A percentile compares a stretch with the other conserved stretches of the same genome.
Evolutionary conservation across 92 coral and sea anemone genomes (phyloP).

Genomic region (Parazoanthus darwini): DNA sequence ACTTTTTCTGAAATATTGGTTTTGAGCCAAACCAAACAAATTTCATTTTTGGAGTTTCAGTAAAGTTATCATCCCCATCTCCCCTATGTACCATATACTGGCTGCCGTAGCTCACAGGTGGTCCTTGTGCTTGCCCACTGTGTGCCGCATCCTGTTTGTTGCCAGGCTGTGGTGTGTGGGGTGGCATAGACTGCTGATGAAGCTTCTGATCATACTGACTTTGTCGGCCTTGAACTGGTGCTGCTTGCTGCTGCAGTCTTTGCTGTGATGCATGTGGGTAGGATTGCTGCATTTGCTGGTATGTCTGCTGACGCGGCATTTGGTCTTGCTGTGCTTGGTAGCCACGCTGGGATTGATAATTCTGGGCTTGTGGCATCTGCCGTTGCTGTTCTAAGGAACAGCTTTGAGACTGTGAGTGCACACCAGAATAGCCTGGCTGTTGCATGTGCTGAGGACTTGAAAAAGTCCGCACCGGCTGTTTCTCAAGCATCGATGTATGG

Average conservation of each 20-base stretch:
- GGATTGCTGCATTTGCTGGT: conserved; percentile 41
- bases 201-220: conserved; percentile 27
- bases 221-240: conserved; percentile 13
- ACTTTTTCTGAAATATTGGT: conserved; percentile 18
- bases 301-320: conserved; percentile 45
- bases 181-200: conserved; percentile 7
- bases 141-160: conserved; percentile 24
- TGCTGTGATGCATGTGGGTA: conserved; percentile 19
- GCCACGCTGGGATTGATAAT: conserved; percentile 32
- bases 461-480: conserved; percentile 3
- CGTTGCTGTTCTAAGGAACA: conserved; percentile 14
- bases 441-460: conserved; percentile 14
- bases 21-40: conserved; percentile 42
- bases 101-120: background rate
- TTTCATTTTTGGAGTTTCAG: background rate
- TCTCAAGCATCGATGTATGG: conserved; percentile 22
- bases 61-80: background rate
- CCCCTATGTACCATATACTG: conserved; percentile 38
- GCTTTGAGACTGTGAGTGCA: conserved; percentile 28
- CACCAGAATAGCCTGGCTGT: conserved; percentile 20
- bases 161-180: background rate
- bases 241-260: conserved; percentile 11
- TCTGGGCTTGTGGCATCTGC: conserved; percentile 17
- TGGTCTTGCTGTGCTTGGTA: conserved; percentile 36
- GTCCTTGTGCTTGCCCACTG: conserved; percentile 32